A percentile compares a stretch with the other conserved stretches of the same genome.
These are phyloP conservation scores for Isichthys henryi DNA, from an alignment of 2,113 vertebrate genomes.

Conservation along the genomic window DNA sequence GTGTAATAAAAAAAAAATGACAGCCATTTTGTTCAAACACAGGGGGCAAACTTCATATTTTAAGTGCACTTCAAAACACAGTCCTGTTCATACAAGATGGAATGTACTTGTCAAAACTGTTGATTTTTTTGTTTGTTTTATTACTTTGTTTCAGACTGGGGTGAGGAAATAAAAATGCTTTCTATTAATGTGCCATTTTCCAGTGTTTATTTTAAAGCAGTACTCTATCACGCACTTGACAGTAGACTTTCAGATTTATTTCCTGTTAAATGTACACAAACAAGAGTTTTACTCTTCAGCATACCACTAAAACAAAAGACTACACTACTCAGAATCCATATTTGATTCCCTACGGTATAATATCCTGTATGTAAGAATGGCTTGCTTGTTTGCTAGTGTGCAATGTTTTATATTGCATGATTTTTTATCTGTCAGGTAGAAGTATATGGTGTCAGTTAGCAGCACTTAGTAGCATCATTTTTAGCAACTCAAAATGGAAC, in stretches of 20 bases:
- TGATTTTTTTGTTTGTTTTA: conserved; percentile 34
- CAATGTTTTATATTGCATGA: neutral
- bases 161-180: conserved; percentile 25
- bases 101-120: conserved; percentile 55
- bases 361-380: neutral
- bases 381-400: neutral
- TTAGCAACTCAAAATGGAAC: neutral
- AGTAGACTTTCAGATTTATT: neutral
- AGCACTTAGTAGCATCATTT: neutral
- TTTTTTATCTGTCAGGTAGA: neutral
- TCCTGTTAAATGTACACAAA: neutral
- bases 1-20: conserved; percentile 21
- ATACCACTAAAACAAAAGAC: neutral
- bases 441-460: neutral
- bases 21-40: conserved; percentile 11
- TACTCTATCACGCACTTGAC: neutral
- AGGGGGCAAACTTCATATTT: conserved; percentile 23
- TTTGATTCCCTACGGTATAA: neutral
- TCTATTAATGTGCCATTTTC: conserved; percentile 39
- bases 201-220: neutral
- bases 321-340: neutral
- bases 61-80: conserved; percentile 48
- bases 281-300: neutral
- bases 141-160: conserved; percentile 34
- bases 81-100: conserved; percentile 38